Base-by-base conservation (phyloP, 2,797 vertebrate species). In the Astyanax mexicanus region DNA sequence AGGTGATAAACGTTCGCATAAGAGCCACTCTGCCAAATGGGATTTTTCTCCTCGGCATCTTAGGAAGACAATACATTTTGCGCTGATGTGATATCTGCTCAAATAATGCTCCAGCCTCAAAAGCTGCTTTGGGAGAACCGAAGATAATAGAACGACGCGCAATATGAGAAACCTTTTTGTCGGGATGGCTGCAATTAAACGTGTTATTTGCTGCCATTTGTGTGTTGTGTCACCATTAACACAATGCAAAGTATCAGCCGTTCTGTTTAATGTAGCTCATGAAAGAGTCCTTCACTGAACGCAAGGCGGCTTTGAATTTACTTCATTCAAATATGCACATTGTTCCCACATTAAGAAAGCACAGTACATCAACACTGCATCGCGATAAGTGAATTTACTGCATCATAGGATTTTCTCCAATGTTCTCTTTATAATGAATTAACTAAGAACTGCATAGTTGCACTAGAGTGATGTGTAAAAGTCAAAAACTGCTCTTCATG, bases 1-100 rank as follows among this genome's bases (percentile, higher is more conserved):
- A 66, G 35, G 49, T 44, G 13, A 72, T 47, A 37, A 72, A 40
- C 47, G 55, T 61, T 62, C 23, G 72, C 40, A 40, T 15, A 29
- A 8, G 27, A 49, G 44, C 61, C 61, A 23, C 44, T 38, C n/a
- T 51, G 19, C 29, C 55, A 45, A 76, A 55, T 45, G 6, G n/a
- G 17, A 25, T 42, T 21, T 45, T 38, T 47, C 15, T 49, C 23
- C 45, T 47, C 51, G 21, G 23, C 51, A 54, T 27, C 25, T 35
- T 29, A 60, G 9, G 3, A 65, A 37, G 4, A 57, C 21, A 47
- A 38, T 12, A 19, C 6, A 29, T 54, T 68, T 29, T 62, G 15
- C 25, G 7, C 35, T 5, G 29, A 42, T 32, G 10, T 15, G n/a
- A 73, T 38, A 75, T 45, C 44, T 45, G 13, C n/a, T 45, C 23